Base-by-base conservation (phyloP, 2,888 invertebrate genomes). In the Cataglyphis rosenhaueri region DNA sequence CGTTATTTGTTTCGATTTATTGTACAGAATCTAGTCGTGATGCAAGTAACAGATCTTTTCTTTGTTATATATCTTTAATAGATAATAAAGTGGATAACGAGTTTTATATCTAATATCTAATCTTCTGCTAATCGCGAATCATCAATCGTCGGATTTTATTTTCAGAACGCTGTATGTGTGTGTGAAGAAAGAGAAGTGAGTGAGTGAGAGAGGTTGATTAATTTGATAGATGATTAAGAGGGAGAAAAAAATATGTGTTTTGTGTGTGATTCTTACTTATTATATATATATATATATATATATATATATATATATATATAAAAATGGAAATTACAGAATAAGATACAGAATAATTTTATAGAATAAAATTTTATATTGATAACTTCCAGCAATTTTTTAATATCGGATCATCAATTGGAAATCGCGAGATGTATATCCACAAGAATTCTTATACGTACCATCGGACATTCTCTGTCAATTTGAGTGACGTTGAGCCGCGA, bases 401-500 rank as follows among this genome's bases (percentile, higher is more conserved):
- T 9, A 12, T 12, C 2, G 21, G 6, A 6, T 57, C 18, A 4
- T n/a, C 48, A n/a, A 48, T 5, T 15, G 59, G 32, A 74, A 70
- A 52, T 59, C 59, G 44, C 59, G 35, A 59, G 12, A 59, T 32
- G 32, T 70, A 48, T 59, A 66, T 71, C n/a, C 38, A 29, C 41
- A 48, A 52, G 48, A 70, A 79, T 71, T 38, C 59, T 70, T 68
- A 59, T 44, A 71, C 59, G 48, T 41, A 21, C 35, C 25, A 79
- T 79, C 48, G 71, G 70, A 70, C 35, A 35, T 25, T 68, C 44
- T 71, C 78, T 61, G 78, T 59, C 78, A 79, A 61, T 61, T 71
- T 61, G 78, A 71, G 44, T 48, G 71, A 79, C 78, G 71, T 71
- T 65, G 52, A 78, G 78, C 70, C 44, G 25, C 71, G 41, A 68